These are phyloP conservation scores for Aldabrachelys gigantea DNA, from an alignment of 2,113 vertebrate genomes.

Conservation along the genomic window DNA sequence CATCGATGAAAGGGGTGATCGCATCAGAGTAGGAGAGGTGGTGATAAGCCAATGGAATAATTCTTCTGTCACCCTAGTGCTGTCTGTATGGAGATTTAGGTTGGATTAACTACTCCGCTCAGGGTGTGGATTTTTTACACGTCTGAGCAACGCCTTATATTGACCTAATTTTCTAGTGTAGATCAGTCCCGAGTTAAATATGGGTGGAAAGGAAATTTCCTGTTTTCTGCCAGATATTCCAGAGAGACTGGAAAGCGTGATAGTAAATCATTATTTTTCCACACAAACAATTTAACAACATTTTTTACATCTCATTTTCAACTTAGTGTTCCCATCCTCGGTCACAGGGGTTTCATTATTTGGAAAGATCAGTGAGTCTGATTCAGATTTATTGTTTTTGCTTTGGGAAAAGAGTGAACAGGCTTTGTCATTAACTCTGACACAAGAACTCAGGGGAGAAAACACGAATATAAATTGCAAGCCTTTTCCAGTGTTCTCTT, in stretches of 20 bases:
- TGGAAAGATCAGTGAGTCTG: not conserved
- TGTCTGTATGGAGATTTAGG: not conserved
- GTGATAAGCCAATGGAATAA: not conserved
- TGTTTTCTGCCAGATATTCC: not conserved
- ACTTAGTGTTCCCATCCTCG: not conserved
- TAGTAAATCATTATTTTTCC: not conserved
- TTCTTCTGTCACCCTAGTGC: not conserved
- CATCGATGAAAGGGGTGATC: not conserved
- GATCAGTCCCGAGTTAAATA: not conserved
- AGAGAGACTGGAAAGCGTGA: not conserved
- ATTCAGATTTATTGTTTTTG: not conserved
- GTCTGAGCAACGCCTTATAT: not conserved
- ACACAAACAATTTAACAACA: not conserved
- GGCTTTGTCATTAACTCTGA: not conserved
- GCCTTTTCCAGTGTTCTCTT: not conserved
- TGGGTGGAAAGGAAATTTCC: not conserved
- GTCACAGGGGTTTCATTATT: slow-evolving; percentile 1
- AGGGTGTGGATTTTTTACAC: not conserved
- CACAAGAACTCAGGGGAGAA: slow-evolving; percentile 3
- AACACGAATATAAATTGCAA: not conserved
- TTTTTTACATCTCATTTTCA: not conserved
- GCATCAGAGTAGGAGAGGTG: not conserved
- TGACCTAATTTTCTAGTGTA: not conserved
- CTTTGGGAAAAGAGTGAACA: not conserved
- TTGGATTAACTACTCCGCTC: not conserved